Evolutionary conservation across 2,888 invertebrate genomes (phyloP), one percentile per base, ranked within the genome.

Genomic region (Leptopilina syphax): DNA sequence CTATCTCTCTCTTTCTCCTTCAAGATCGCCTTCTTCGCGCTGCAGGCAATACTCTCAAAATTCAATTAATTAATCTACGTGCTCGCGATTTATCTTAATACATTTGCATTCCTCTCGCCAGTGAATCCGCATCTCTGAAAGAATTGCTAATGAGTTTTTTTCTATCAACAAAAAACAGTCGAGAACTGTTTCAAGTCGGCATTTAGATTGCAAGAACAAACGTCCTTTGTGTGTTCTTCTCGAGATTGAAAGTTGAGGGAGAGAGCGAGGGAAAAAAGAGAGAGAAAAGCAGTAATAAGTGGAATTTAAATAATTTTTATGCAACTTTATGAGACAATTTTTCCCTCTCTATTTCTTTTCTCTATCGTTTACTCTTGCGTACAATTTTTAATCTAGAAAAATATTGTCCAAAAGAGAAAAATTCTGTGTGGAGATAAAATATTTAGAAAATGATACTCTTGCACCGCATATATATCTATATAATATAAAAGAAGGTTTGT

Each of bases 71-170:
- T 73, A 73, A 73, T 73, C 73, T 73, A 73, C 73, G 73, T 73
- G 41, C 73, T 73, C 57, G 73, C 73, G 73, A 73, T 73, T 73
- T 73, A 57, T 73, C 73, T 73, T 73, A 73, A 73, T 73, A 73
- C 73, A 57, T 73, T 73, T 73, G 73, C 73, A 73, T 73, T 73
- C 57, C 73, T 73, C 73, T 73, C 73, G 73, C 73, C 73, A 73
- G 73, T 57, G 54, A 73, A 73, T 73, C 73, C 73, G 73, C 73
- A 73, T 73, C 73, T 73, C 57, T 57, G 73, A 73, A 73, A 73
- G 73, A 73, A 73, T 73, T 73, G 73, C 73, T 73, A 73, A 73
- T 73, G 73, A 73, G 73, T 73, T 73, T 73, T 73, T 73, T 73
- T 44, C 6, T 57, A 73, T 73, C 27, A 73, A 73, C 73, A 73